Evolutionary conservation across 1,140 invertebrate species (phyloP), one percentile per base, ranked within the genome.

Genomic region (Drosophila baimaii): DNA sequence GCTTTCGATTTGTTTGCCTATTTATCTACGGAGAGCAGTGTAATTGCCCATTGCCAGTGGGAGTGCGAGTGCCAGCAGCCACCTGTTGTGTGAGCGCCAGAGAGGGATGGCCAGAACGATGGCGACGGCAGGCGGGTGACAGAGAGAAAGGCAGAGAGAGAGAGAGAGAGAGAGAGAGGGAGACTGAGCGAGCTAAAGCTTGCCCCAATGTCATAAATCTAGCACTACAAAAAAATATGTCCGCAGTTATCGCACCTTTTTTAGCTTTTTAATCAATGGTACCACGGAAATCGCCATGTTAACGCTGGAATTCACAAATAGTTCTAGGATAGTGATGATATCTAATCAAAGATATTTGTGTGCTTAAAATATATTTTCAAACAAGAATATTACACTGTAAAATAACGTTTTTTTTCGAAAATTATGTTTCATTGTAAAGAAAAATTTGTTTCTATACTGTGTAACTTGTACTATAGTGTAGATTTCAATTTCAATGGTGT

Each of bases 21-120:
- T 63, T 54, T 47, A 39, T 54, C 43, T 56, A 49, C 49, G 27
- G 33, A 37, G 55, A 54, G 55, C 19, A 52, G 58, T 58, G 41
- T 58, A 68, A 68, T 76, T 76, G 35, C 33, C 46, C 51, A 57
- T 41, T 23, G 58, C 13, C 21, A 21, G 23, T 15, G 29, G 21
- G 25, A 65, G 41, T 47, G 64, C 31, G 19, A 31, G 21, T 49
- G 33, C 55, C 29, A 35, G 56, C 46, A 77, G 54, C 62, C 73
- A 77, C 73, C 72, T 77, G 73, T 77, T 76, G 73, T 19, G 15
- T 10, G 33, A n/a, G 13, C 9, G 46, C n/a, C 12, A 37, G 27
- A 54, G 21, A 17, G 33, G 31, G 17, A 55, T 19, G 7, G 25
- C 12, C 33, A 56, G n/a, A 43, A n/a, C 21, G 37, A 15, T 15